These are phyloP conservation scores for Zhuqinia jingwanae DNA, from an alignment of 2,888 invertebrate species.

Conservation along the genomic window DNA sequence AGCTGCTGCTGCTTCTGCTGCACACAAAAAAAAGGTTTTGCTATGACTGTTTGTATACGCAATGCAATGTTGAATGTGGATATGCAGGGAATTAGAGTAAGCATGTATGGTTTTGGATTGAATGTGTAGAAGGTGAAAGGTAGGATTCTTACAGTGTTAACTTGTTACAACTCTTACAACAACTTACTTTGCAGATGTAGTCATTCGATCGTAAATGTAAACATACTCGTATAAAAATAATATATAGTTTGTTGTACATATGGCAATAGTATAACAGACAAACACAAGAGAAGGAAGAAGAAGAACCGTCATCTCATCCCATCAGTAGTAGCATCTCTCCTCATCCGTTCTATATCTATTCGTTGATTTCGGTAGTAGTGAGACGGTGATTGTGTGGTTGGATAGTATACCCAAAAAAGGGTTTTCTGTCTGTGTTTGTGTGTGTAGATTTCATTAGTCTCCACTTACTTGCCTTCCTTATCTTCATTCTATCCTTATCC, in stretches of 20 bases:
- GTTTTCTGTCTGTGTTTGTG: constrained; percentile 27
- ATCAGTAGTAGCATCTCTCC: not conserved
- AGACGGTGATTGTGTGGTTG: constrained; percentile 9
- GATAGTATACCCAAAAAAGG: constrained; percentile 31
- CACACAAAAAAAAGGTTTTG: constrained; percentile 8
- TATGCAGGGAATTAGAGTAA: not conserved
- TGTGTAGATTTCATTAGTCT: constrained; percentile 17
- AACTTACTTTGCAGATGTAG: constrained; percentile 26
- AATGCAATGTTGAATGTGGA: not conserved
- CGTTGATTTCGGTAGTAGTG: not conserved
- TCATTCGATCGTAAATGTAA: constrained; percentile 27
- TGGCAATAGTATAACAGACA: constrained; percentile 23
- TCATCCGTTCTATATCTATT: constrained; percentile 41
- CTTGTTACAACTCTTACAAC: not conserved
- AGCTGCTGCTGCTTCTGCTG: not conserved
- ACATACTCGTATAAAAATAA: constrained; percentile 6
- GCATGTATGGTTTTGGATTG: not conserved
- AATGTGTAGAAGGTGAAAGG: constrained; percentile 26
- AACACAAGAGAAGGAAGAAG: constrained; percentile 38
- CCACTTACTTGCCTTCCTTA: constrained; percentile 33
- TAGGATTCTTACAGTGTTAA: not conserved
- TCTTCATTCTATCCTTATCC: constrained; percentile 31
- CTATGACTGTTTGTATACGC: not conserved
- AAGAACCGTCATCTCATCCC: constrained; percentile 8
- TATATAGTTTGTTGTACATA: constrained; percentile 26